Base-by-base conservation (phyloP, 2,797 vertebrate species). In the Rhadinocentrus ornatus region DNA sequence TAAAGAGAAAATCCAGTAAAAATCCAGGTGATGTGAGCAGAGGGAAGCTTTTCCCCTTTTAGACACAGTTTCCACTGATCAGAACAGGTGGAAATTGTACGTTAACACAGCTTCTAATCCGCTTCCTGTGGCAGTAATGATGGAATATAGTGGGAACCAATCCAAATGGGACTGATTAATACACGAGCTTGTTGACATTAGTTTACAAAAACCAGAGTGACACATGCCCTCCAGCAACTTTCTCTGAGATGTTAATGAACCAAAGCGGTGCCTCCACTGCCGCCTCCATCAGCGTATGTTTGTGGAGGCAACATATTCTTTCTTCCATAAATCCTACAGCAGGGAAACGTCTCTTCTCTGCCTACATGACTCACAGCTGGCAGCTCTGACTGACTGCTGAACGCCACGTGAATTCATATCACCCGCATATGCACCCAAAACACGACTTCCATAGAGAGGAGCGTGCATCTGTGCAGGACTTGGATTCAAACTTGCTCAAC, bases 401-500 rank as follows among this genome's bases (percentile, higher is more conserved):
- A 58, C 66, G 56, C 57, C 62, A 56, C 44, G 75, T 52, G 58
- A 55, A 71, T 24, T 39, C 62, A 82, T 73, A 71, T 81, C 78
- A 84, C 75, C 71, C 66, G 80, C 68, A 80, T 79, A 41, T 63
- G 71, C 54, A 62, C 58, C 65, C 13, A 52, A 81, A 76, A 69
- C 61, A 66, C 60, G 67, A 62, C 9, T 67, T 34, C 39, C 55
- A 39, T 55, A 60, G 65, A 72, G 35, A 34, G 48, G 4, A 58
- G 62, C 73, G 31, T 71, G 82, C 13, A 39, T 39, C 74, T 68
- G 62, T 66, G 60, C 82, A 67, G 27, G 63, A 73, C 73, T 71
- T 18, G 26, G 41, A 74, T 66, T 67, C 58, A 46, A 61, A 39
- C 62, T 80, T 54, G 44, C 64, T 79, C 54, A 48, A 27, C 57